Base-by-base conservation (phyloP, 2,888 invertebrate species). In the Drosophila monieri region DNA sequence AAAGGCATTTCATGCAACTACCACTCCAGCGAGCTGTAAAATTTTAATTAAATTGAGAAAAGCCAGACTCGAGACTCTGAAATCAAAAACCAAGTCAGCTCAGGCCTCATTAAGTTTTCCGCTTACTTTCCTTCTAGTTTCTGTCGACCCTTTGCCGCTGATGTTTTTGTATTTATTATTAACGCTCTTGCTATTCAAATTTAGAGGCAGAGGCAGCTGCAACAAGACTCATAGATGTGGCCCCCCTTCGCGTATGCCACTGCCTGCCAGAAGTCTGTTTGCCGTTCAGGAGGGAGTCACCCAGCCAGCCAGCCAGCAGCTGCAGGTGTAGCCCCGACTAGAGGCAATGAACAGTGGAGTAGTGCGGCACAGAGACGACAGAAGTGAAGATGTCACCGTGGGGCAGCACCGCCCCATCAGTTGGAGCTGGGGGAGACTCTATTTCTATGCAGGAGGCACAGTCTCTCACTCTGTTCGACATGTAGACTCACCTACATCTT, bases 321-420 rank as follows among this genome's bases (percentile, higher is more conserved):
- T 48, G 72, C 85, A 81, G 88, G 83, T 85, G 81, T 62, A 72
- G 52, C 37, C 55, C 52, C 58, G 18, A 62, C 72, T 69, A 58
- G 57, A 85, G 88, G 83, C 88, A 81, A 81, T 85, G 88, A 81
- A 81, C 85, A 88, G 70, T 78, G 53, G 67, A 81, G 88, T 85
- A 87, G 78, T 69, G 54, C 39, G 44, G 61, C 61, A 47, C 21
- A 9, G 60, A 39, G 60, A 46, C 39, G 21, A 18, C 18, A 18
- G 1, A 18, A 18, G 53, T 62, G 72, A 62, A 69, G 69, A 70
- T 72, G 70, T 73, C 70, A 51, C 55, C 58, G 58, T 58, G 14
- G 48, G 47, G 53, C 73, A 73, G 74, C 79, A 43, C n/a, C n/a
- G 57, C 56, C 23, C 43, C 59, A 59, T 54, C 53, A 41, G 39